Evolutionary conservation across 2,888 invertebrate species (phyloP), one percentile per base, ranked within the genome.

Genomic region (Andrena praecox): DNA sequence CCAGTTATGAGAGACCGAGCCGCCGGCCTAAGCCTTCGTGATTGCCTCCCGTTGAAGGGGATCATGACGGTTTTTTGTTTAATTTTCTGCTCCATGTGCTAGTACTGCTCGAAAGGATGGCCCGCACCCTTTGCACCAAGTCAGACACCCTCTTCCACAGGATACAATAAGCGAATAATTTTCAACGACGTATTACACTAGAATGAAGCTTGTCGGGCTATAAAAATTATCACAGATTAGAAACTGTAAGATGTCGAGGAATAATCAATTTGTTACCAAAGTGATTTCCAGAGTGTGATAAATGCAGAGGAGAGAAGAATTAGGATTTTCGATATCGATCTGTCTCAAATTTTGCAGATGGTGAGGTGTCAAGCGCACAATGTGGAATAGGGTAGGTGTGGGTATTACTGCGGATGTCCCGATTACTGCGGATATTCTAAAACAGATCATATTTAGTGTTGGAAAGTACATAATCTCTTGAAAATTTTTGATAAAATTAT

Each of bases 41-140:
- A 91, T 91, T 91, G 89, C 91, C 85, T 87, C 81, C 71, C 88
- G 82, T 77, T 85, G 87, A 85, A 86, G 86, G 86, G 84, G 85
- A 90, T 89, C 87, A 82, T 82, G 80, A 83, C 81, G 87, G 80
- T 86, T 91, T 91, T 91, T 90, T 89, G 86, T 91, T 91, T 89
- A 88, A 90, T 91, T 89, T 91, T 87, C 87, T 82, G 68, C 87
- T 84, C 82, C 74, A 64, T 73, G 73, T 67, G 74, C 52, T 56
- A 31, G 29, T 35, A 59, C 52, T 31, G 54, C 50, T 70, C 67
- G 68, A 62, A 67, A 68, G 42, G 63, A 24, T 50, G 62, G n/a
- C 35, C 52, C 68, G 42, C 42, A 16, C 54, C 59, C 50, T 16
- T 72, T 52, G 48, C 24, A 52, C 50, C 50, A 33, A 64, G 27